A percentile compares a stretch with the other conserved stretches of the same genome.
phyloP scores from a whole-genome alignment of 2,113 vertebrate species.

The Actenoides hombroni region DNA sequence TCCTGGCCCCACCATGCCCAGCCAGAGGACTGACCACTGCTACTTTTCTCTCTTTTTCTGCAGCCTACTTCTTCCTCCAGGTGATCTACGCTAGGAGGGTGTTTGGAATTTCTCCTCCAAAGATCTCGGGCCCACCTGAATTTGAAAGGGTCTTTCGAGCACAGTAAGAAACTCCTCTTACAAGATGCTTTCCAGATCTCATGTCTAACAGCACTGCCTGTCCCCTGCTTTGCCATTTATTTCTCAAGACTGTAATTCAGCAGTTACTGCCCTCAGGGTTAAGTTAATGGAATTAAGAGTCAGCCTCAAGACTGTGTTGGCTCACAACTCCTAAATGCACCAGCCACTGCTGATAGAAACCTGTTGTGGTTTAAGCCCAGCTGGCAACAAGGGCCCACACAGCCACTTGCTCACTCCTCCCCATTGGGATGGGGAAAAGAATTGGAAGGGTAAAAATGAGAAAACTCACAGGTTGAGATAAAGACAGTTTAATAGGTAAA shows the following conservation, averaged over 20 bases:
- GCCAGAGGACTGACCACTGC: neutral
- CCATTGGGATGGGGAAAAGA: neutral
- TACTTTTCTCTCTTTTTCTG: constrained; percentile 3
- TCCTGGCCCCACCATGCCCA: neutral
- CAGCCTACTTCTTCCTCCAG: constrained; percentile 91
- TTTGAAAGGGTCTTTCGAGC: constrained; percentile 90
- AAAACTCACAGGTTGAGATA: neutral
- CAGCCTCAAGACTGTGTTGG: neutral
- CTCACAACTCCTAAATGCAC: neutral
- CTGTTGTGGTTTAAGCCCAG: neutral
- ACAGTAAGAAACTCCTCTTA: constrained; percentile 79
- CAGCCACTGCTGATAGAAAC: neutral
- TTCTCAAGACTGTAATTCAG: neutral
- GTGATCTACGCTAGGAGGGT: constrained; percentile 86
- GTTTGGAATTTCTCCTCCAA: constrained; percentile 81
- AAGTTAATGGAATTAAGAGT: neutral
- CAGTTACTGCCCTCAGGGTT: neutral
- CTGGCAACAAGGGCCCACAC: neutral
- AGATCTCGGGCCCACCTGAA: constrained; percentile 80
- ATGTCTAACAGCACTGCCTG: fast-evolving
- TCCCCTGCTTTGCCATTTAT: neutral
- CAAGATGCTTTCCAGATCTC: neutral
- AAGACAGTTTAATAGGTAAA: neutral
- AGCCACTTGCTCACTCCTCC: neutral
- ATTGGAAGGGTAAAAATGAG: neutral